A percentile compares a stretch with the other conserved stretches of the same genome.
Conservation (phyloP, 2,888 invertebrate species). For the Nymphalis polychloros region DNA sequence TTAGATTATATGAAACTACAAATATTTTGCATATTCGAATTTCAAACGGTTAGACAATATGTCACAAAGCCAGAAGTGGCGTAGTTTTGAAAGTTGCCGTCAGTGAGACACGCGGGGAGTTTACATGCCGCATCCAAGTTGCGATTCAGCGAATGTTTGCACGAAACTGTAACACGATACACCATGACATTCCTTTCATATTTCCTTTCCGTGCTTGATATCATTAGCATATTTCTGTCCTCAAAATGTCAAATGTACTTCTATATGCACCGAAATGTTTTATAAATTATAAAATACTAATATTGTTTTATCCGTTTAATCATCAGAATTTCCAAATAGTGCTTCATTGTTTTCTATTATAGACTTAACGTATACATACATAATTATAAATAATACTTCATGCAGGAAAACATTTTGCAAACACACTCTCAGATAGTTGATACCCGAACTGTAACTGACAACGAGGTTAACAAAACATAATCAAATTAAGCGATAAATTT, state of each 20-base stretch:
- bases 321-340: too few species aligned
- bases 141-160: constrained; percentile 58
- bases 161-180: constrained; percentile 53
- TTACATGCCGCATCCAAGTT: constrained; percentile 57
- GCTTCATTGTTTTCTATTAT: too few species aligned
- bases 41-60: constrained; percentile 26
- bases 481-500: constrained; percentile 39
- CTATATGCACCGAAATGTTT: background rate
- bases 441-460: constrained; percentile 1
- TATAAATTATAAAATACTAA: background rate
- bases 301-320: background rate
- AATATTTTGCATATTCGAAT: constrained; percentile 22
- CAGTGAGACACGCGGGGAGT: constrained; percentile 57
- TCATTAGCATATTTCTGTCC: constrained; percentile 26
- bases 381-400: background rate
- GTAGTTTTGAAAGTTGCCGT: constrained; percentile 64
- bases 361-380: background rate
- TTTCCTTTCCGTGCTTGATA: constrained; percentile 36
- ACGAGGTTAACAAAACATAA: constrained; percentile 14
- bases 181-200: constrained; percentile 49
- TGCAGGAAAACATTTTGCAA: too few species aligned
- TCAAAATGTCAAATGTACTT: constrained; percentile 3
- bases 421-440: too few species aligned
- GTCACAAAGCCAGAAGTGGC: constrained; percentile 32
- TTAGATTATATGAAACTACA: constrained; percentile 6